Conservation (phyloP, 2,888 invertebrate species). For the Zygothrica quintamaculata region DNA sequence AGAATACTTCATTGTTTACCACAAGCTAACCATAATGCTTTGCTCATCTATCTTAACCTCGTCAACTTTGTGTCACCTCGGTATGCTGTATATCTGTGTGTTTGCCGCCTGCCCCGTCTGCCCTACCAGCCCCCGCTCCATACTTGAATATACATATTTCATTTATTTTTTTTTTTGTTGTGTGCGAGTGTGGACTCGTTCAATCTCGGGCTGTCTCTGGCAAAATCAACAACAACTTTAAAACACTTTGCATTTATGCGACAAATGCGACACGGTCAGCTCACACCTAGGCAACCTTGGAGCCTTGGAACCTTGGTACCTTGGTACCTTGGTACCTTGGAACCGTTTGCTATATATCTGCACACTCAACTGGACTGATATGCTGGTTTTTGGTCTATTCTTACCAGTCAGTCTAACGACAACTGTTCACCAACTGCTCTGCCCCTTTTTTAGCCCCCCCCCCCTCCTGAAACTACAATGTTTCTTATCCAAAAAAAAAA, state of each 20-base stretch:
- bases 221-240: constrained; percentile 63
- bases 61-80: constrained; percentile 54
- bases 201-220: constrained; percentile 46
- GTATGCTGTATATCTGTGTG: no score
- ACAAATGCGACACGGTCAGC: constrained; percentile 56
- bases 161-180: no score
- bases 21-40: constrained; percentile 34
- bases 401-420: not conserved
- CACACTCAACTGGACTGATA: constrained; percentile 31
- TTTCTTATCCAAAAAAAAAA: no score
- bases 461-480: no score
- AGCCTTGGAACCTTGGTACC: no score
- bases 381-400: constrained; percentile 1
- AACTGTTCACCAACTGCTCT: constrained; percentile 2
- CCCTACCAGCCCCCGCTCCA: not conserved
- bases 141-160: constrained; percentile 38
- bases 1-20: constrained; percentile 4
- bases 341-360: constrained; percentile 13
- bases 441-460: no score
- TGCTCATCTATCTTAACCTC: constrained; percentile 50
- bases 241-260: constrained; percentile 71
- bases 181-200: not conserved
- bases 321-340: no score
- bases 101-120: no score
- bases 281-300: constrained; percentile 11